Evolutionary conservation across 2,888 invertebrate species (phyloP).

Genomic region (Blastobasis lacticolella): DNA sequence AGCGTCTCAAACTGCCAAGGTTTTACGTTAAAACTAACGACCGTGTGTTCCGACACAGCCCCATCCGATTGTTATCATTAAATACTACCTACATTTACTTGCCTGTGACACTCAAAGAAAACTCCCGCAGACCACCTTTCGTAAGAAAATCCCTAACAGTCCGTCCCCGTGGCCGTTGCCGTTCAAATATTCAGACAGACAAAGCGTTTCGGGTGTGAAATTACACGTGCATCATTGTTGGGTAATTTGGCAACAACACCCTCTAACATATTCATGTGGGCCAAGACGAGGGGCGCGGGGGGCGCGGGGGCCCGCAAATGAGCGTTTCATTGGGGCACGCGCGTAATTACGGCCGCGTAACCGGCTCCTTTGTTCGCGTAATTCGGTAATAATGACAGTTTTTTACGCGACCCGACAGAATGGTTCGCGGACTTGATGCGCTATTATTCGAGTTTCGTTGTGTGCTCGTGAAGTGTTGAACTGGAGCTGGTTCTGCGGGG

Average conservation of each 20-base stretch:
- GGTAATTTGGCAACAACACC: neutral
- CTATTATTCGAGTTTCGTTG: too few relatives aligned
- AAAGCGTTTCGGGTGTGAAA: neutral
- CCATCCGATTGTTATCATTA: too few relatives aligned
- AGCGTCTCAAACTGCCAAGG: too few relatives aligned
- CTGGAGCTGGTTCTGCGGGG: too few relatives aligned
- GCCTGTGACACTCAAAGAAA: too few relatives aligned
- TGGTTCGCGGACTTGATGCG: too few relatives aligned
- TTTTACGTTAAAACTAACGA: too few relatives aligned
- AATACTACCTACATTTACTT: too few relatives aligned
- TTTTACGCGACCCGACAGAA: neutral
- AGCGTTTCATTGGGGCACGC: conserved; percentile 1
- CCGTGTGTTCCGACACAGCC: too few relatives aligned
- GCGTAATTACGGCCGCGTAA: neutral
- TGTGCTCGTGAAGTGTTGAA: too few relatives aligned
- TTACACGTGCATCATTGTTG: neutral
- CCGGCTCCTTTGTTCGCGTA: conserved; percentile 18
- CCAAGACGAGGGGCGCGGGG: neutral
- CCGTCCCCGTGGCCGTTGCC: neutral
- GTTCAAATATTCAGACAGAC: neutral
- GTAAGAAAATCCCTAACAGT: too few relatives aligned
- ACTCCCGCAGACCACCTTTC: too few relatives aligned
- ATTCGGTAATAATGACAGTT: conserved; percentile 19
- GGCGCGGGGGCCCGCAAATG: neutral
- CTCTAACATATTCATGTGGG: neutral